Conservation (phyloP, 2,888 invertebrate genomes). For the Nemoura dubitans region DNA sequence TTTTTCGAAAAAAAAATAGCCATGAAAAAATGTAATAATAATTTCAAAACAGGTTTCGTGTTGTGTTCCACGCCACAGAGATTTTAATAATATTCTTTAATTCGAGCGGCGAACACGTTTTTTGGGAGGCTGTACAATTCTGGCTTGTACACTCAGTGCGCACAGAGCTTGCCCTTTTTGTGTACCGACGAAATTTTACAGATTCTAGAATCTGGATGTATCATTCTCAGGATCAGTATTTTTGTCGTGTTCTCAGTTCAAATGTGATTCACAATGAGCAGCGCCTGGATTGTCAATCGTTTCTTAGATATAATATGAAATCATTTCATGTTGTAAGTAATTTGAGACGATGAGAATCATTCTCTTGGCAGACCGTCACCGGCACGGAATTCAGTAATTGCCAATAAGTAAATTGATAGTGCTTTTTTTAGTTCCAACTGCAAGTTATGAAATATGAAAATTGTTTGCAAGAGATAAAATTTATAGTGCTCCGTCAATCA, state of each 20-base stretch:
- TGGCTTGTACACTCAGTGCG: not conserved
- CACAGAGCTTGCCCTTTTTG: not conserved
- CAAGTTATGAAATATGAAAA: not conserved
- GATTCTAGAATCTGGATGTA: not conserved
- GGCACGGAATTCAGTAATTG: no score
- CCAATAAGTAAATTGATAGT: no score
- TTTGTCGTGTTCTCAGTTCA: not conserved
- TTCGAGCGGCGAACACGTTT: constrained; percentile 16
- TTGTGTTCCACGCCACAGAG: constrained; percentile 26
- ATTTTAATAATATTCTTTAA: constrained; percentile 38
- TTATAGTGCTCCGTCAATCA: not conserved
- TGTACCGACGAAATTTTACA: not conserved
- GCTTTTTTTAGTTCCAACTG: not conserved
- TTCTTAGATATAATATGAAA: no score
- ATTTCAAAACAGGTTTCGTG: constrained; percentile 34
- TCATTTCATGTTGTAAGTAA: not conserved
- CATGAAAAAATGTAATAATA: constrained; percentile 26
- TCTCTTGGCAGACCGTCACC: no score
- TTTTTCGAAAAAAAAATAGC: not conserved
- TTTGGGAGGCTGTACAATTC: constrained; percentile 12
- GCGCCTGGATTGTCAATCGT: no score
- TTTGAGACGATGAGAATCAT: no score
- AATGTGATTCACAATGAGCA: not conserved
- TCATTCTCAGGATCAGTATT: not conserved
- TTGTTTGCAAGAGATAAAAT: not conserved